Evolutionary conservation across 2,113 vertebrate species (phyloP).

Genomic region (Sporophila hypoxantha): DNA sequence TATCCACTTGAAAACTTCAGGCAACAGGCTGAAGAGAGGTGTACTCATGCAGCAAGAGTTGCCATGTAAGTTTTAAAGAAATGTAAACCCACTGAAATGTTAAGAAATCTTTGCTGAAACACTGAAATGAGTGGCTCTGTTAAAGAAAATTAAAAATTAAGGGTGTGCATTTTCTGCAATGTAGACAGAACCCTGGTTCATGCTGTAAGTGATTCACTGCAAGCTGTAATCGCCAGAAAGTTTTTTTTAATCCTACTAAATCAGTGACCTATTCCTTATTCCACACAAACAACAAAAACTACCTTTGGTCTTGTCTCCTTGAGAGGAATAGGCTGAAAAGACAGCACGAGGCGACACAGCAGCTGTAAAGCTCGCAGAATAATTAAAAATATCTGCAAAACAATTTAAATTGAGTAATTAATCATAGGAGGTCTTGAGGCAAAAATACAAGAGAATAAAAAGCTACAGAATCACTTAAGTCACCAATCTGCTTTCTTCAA

Average conservation of each 20-base stretch:
- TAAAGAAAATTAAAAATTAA: not conserved
- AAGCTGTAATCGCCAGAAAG: not conserved
- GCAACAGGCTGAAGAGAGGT: not conserved
- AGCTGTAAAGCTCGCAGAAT: constrained; percentile 85
- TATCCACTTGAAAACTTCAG: not conserved
- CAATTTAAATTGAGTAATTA: not conserved
- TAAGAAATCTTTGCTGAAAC: not conserved
- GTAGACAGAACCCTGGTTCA: not conserved
- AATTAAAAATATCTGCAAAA: constrained; percentile 84
- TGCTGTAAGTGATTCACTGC: not conserved
- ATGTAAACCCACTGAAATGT: not conserved
- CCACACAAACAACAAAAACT: not conserved
- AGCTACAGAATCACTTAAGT: not conserved
- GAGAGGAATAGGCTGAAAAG: constrained; percentile 86
- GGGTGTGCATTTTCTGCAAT: not conserved
- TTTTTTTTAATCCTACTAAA: not conserved
- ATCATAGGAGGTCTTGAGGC: not conserved
- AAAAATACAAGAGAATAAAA: not conserved
- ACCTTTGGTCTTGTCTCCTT: constrained; percentile 81
- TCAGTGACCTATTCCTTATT: not conserved
- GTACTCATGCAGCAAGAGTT: not conserved
- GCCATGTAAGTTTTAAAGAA: not conserved
- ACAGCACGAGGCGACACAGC: constrained; percentile 86
- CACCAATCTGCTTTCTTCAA: not conserved
- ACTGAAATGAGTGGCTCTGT: not conserved